phyloP scores from a whole-genome alignment of 2,113 vertebrate genomes.

The Thinocorus orbignyianus region DNA sequence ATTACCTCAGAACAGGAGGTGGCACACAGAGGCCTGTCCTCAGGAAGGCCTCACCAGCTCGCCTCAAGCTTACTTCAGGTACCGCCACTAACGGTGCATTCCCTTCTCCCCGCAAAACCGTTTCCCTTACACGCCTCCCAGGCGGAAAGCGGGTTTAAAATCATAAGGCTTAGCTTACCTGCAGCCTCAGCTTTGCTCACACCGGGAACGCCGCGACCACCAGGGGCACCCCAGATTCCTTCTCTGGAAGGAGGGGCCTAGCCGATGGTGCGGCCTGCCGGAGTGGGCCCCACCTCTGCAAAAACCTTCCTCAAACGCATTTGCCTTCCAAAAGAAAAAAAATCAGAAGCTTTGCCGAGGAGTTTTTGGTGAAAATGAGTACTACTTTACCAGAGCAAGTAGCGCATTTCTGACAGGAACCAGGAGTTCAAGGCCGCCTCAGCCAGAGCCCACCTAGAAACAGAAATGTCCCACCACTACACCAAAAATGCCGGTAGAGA shows the following conservation, averaged over 20 bases:
- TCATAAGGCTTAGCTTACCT: accelerated
- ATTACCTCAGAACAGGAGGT: not conserved
- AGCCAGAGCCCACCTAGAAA: too few species aligned
- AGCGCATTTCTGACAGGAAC: accelerated
- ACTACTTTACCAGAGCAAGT: not conserved
- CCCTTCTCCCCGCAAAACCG: accelerated
- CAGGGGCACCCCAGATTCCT: too few species aligned
- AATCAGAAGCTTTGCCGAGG: accelerated
- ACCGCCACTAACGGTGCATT: accelerated
- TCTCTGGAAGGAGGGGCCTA: not conserved
- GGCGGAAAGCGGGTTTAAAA: not conserved
- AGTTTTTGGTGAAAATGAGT: not conserved
- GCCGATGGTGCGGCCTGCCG: too few species aligned
- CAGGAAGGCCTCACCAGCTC: not conserved
- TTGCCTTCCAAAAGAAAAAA: accelerated
- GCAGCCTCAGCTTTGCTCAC: accelerated
- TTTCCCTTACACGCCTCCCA: not conserved
- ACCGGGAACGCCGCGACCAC: not conserved
- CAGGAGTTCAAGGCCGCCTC: accelerated
- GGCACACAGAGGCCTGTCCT: accelerated
- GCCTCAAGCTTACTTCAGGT: not conserved
- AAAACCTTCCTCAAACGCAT: not conserved
- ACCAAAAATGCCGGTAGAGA: not conserved
- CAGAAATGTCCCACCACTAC: not conserved
- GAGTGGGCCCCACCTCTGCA: accelerated